Percentiles rank a stretch among this genome's conserved stretches.
These are phyloP conservation scores for Diprion similis DNA, from an alignment of 1,140 invertebrate genomes.

Conservation along the genomic window DNA sequence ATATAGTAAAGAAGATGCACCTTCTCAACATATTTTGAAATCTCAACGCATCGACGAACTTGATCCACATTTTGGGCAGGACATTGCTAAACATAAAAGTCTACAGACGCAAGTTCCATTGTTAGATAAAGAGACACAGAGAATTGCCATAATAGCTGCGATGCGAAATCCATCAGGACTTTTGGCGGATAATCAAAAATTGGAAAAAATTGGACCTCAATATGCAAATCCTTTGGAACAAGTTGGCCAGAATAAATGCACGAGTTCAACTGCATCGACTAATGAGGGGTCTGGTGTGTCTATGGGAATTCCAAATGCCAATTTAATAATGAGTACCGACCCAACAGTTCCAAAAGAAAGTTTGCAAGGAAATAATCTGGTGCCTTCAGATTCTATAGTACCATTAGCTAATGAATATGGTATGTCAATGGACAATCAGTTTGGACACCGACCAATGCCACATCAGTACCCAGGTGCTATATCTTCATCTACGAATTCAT, in stretches of 20 bases:
- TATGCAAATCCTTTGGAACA: slow-evolving; percentile 8
- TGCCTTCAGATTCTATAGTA: slow-evolving; percentile 2
- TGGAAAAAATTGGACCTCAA: neutral
- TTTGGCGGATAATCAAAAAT: neutral
- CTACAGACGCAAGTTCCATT: neutral
- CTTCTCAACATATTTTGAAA: slow-evolving; percentile 7
- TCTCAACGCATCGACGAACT: neutral
- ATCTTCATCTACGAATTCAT: neutral
- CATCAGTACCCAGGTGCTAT: neutral
- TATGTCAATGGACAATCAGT: neutral
- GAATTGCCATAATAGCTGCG: slow-evolving; percentile 17
- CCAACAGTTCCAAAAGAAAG: neutral
- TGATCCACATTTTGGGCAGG: neutral
- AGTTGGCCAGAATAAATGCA: neutral
- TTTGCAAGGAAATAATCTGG: too few relatives aligned
- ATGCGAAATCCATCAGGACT: slow-evolving; percentile 13
- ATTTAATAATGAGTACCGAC: neutral
- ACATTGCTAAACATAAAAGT: neutral
- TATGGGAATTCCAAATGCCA: neutral
- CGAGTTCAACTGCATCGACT: neutral
- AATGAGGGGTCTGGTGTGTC: neutral
- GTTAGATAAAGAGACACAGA: slow-evolving; percentile 19
- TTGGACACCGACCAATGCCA: neutral
- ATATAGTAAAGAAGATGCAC: slow-evolving; percentile 39
- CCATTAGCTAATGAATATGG: neutral